Base-by-base conservation (phyloP, 2,888 invertebrate species). In the Dorcus hopei region DNA sequence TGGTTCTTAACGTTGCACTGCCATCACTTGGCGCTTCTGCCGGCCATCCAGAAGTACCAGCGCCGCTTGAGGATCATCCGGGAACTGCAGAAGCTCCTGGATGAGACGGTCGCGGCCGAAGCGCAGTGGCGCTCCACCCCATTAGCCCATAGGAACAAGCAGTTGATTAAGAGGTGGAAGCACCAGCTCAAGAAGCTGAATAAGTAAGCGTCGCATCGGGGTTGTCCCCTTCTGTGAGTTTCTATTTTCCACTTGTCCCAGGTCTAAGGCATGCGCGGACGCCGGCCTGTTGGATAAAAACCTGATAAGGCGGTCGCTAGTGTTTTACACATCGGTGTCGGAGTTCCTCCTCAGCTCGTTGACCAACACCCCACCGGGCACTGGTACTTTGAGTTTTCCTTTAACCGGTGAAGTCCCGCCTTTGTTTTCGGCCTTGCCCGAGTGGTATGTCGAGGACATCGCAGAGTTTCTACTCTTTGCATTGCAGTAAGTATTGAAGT, bases 381-480 rank as follows among this genome's bases (percentile, higher is more conserved):
- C 80, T 26, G 78, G 78, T 49, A 75, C 80, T 65, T 80, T 82
- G 2, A 77, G 79, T 68, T 76, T 87, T 61, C 86, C 87, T 11
- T 81, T 81, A 49, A 82, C 84, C 48, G 81, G 83, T 40, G 85
- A 85, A 66, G 82, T 88, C 50, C 86, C 91, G 11, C 83, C 85
- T 67, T 84, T 89, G 68, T 97, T 97, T 82, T 87, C 90, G 54
- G 93, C 96, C 69, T 83, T 95, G 74, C 98, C 98, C 42, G 97
- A 98, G 82, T 97, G 96, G 91, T 94, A 95, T 78, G 88, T 98
- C 68, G 98, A 98, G 80, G 97, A 98, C 76, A 90, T 97, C 69
- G 95, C 97, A 9, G 97, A 98, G 79, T 95, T 97, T 79, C 84
- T 97, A 72, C 85, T 96, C 38, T 96, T 97, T 75, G 87, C 92